These are phyloP conservation scores for Gasteruption jaculator DNA, from an alignment of 2,888 invertebrate genomes.

Conservation along the genomic window DNA sequence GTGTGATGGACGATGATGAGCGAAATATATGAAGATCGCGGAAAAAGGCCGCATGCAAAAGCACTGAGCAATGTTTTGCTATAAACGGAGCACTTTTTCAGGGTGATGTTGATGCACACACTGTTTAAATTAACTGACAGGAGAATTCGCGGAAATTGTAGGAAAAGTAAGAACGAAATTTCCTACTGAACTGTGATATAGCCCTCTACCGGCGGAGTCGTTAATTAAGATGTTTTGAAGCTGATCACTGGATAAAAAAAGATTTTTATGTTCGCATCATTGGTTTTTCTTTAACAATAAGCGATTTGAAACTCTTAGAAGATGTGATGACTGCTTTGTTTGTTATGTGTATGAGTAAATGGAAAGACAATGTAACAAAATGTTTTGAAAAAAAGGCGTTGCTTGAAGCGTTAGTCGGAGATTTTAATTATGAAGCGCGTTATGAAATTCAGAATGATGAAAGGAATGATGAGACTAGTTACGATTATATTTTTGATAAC, in stretches of 20 bases:
- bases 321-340: background rate
- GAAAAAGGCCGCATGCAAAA: too few relatives aligned
- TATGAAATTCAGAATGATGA: background rate
- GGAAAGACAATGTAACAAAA: background rate
- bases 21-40: too few relatives aligned
- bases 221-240: slow-evolving; percentile 7
- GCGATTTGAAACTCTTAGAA: background rate
- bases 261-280: slow-evolving; percentile 10
- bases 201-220: too few relatives aligned
- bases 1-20: too few relatives aligned
- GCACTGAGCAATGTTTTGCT: too few relatives aligned
- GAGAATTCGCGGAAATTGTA: too few relatives aligned
- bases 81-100: too few relatives aligned
- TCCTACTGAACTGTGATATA: too few relatives aligned
- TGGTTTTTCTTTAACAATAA: slow-evolving; percentile 2
- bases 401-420: background rate
- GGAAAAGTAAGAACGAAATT: too few relatives aligned
- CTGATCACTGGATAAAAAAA: slow-evolving; percentile 10
- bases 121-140: too few relatives aligned
- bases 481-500: background rate
- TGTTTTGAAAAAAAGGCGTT: background rate
- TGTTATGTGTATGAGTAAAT: background rate
- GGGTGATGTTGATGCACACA: too few relatives aligned
- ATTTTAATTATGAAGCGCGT: background rate
- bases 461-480: background rate